These are phyloP conservation scores for Sceloporus tristichus DNA, from an alignment of 2,113 vertebrate genomes.

Conservation along the genomic window DNA sequence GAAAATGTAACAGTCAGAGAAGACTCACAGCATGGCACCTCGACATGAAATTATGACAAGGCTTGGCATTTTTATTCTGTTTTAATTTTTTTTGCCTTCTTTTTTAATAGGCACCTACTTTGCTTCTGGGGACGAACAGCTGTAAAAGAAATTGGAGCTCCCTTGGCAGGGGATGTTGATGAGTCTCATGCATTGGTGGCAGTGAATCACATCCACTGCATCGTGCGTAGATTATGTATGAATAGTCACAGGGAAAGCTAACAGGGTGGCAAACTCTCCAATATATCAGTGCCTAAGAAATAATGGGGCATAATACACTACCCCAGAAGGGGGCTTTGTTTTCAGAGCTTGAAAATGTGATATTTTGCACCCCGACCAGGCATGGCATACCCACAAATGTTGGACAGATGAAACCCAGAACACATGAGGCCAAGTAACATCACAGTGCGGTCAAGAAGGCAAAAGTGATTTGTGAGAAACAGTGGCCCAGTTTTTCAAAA, in stretches of 20 bases:
- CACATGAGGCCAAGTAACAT: no score
- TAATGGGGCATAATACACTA: no score
- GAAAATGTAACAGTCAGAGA: neutral
- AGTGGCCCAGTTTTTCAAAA: no score
- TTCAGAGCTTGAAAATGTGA: neutral
- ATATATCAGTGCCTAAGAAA: neutral
- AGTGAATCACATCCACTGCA: neutral
- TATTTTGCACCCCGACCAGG: neutral
- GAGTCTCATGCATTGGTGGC: neutral
- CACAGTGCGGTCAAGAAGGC: no score
- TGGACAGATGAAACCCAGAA: no score
- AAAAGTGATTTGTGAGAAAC: no score
- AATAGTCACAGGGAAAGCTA: neutral
- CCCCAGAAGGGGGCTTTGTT: no score
- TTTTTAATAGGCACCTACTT: no score
- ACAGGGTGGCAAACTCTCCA: no score
- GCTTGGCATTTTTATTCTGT: neutral
- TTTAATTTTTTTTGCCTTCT: no score
- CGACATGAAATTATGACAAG: neutral
- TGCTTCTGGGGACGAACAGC: neutral
- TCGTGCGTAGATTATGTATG: neutral
- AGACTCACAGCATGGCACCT: accelerated
- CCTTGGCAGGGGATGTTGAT: neutral
- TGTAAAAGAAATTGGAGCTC: neutral
- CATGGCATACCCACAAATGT: no score